Percentiles rank a stretch among this genome's conserved stretches.
phyloP scores from a whole-genome alignment of 2,797 vertebrate species.

The Kryptopterus vitreolus region DNA sequence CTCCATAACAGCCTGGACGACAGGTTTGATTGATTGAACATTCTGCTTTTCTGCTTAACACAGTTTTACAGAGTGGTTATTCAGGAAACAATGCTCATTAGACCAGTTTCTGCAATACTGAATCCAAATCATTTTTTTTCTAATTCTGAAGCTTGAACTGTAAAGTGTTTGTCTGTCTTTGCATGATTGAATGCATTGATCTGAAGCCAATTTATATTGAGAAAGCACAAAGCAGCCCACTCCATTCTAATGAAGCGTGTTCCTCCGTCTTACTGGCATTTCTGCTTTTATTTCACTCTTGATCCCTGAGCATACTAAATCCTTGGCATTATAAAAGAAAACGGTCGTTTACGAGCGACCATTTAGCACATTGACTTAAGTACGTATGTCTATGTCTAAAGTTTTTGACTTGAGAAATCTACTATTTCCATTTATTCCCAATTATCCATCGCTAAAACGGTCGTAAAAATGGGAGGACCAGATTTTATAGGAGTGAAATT shows the following conservation, averaged over 20 bases:
- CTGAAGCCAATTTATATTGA: background rate
- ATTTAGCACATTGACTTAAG: background rate
- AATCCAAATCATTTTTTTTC: background rate
- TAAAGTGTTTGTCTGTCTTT: background rate
- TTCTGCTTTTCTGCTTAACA: background rate
- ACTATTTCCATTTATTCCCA: background rate
- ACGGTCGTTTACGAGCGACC: background rate
- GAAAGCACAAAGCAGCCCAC: background rate
- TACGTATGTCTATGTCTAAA: too few relatives aligned
- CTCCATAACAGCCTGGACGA: background rate
- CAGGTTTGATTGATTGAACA: too few relatives aligned
- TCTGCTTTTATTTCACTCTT: constrained; percentile 53
- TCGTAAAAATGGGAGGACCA: background rate
- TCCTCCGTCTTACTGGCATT: too few relatives aligned
- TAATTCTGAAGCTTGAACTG: background rate
- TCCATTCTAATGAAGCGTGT: too few relatives aligned
- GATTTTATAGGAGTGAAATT: constrained; percentile 7
- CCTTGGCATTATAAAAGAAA: constrained; percentile 55
- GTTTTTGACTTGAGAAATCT: background rate
- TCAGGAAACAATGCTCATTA: too few relatives aligned
- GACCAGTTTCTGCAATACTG: background rate
- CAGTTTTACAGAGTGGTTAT: background rate
- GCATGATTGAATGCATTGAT: background rate
- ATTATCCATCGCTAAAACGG: background rate
- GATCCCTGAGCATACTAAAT: constrained; percentile 47